Evolutionary conservation across 1,140 invertebrate genomes (phyloP), one percentile per base, ranked within the genome.

Genomic region (Danaus plexippus): DNA sequence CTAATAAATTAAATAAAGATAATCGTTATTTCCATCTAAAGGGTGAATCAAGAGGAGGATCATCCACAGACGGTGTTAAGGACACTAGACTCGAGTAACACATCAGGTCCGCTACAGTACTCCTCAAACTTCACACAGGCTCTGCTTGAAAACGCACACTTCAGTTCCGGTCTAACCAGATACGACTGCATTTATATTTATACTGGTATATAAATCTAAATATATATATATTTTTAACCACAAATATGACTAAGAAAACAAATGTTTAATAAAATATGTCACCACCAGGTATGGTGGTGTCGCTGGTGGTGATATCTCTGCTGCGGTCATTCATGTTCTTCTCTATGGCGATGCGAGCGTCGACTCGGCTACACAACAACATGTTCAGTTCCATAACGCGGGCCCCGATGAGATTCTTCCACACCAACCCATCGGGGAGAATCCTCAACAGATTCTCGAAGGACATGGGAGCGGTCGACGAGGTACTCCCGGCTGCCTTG

Each of bases 381-480:
- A 96, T 97, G 94, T 96, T 96, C 77, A 74, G 78, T 11, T 89
- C 90, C 10, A 91, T 96, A 22, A 90, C 94, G 0, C 88, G 90
- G 1, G 91, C 93, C 0, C 91, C 92, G 0, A 95, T 96, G 92
- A 87, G 90, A 1, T 97, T 96, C 84, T 97, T 96, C 80, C 93
- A 95, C 72, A 89, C 89, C 8, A 96, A 94, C 79, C 93, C 94
- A 1, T 90, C 91, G 6, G 93, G 92, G 2, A 82, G 92, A 1
- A 94, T 94, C 65, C 82, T 94, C 41, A 94, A 96, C 73, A 88
- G 94, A 56, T 96, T 95, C 84, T 94, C 94, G 0, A 95, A 95
- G 83, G 96, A 97, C 75, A 91, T 96, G 82, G 95, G 94, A 10
- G 91, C 92, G 15, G 91, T 97, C 18, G 96, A 97, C 80, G 95